phyloP scores from a whole-genome alignment of 2,797 vertebrate genomes.

The Propithecus perrieri region DNA sequence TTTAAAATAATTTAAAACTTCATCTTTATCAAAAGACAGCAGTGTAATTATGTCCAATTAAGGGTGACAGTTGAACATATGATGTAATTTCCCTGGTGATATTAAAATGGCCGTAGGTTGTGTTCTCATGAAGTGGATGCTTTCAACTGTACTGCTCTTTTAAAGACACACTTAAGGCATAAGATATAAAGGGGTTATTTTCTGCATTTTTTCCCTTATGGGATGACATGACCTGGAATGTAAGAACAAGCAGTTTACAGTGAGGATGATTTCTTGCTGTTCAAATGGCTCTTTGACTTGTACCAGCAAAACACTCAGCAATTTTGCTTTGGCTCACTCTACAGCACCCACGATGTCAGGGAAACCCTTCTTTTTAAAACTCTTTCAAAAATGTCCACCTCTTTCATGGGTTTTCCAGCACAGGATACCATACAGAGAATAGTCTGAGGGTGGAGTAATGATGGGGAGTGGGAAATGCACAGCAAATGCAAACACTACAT shows the following conservation, averaged over 20 bases:
- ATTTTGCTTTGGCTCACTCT: background rate
- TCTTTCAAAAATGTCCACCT: background rate
- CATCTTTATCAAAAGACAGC: background rate
- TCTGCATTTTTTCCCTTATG: background rate
- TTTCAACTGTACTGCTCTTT: background rate
- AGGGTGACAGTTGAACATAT: background rate
- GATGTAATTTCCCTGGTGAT: background rate
- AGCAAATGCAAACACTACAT: background rate
- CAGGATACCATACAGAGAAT: background rate
- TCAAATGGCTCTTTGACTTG: background rate
- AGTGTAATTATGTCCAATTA: background rate
- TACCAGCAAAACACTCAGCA: rapidly evolving
- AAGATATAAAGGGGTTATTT: rapidly evolving
- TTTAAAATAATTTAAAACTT: conserved; percentile 21
- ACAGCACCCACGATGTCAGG: rapidly evolving
- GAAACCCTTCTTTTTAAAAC: background rate
- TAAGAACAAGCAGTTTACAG: background rate
- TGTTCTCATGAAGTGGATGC: background rate
- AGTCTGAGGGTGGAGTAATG: background rate
- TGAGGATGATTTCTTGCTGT: rapidly evolving
- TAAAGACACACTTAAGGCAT: background rate
- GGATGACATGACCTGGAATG: too few relatives aligned
- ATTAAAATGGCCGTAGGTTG: background rate
- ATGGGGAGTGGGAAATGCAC: rapidly evolving
- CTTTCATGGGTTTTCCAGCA: background rate